Percentiles rank a stretch among this genome's conserved stretches.
Conservation (phyloP, 1,140 invertebrate genomes). For the Drosophila murphyi region DNA sequence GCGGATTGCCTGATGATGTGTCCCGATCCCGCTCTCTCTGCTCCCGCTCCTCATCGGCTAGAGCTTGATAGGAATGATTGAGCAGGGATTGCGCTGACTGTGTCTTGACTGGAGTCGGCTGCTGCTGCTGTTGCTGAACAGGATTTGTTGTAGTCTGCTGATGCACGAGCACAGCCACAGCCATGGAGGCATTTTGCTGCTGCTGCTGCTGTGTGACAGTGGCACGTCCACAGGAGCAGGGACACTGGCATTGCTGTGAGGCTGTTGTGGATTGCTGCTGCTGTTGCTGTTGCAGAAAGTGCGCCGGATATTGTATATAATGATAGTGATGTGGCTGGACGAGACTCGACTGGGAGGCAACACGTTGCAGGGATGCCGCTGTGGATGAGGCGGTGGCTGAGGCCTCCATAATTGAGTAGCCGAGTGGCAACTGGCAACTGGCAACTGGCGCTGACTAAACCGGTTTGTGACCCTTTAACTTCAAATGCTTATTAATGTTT, state of each 20-base stretch:
- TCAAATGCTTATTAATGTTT: conserved; percentile 70
- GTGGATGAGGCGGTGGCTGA: conserved; percentile 23
- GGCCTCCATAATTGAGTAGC: conserved; percentile 48
- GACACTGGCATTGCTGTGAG: conserved; percentile 70
- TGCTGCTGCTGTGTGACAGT: conserved; percentile 46
- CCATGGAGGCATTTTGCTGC: conserved; percentile 64
- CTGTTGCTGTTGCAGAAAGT: conserved; percentile 54
- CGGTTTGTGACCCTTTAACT: conserved; percentile 80
- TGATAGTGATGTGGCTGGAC: conserved; percentile 75
- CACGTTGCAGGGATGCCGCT: conserved; percentile 74
- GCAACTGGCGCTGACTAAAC: conserved; percentile 63
- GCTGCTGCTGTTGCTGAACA: conserved; percentile 10
- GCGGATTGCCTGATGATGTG: conserved; percentile 41
- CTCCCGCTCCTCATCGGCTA: conserved; percentile 61
- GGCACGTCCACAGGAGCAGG: conserved; percentile 73
- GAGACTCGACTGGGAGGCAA: conserved; percentile 71
- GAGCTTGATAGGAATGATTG: conserved; percentile 77
- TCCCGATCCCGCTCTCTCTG: conserved; percentile 51
- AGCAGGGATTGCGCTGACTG: conserved; percentile 78
- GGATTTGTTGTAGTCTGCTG: conserved; percentile 58
- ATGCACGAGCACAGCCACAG: conserved; percentile 76
- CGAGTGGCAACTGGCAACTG: conserved; percentile 51
- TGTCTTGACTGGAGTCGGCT: conserved; percentile 36
- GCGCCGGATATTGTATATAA: conserved; percentile 81
- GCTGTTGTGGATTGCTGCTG: conserved; percentile 5